Evolutionary conservation across 2,113 vertebrate genomes (phyloP), one percentile per base, ranked within the genome.

Genomic region (Aptenodytes patagonicus): DNA sequence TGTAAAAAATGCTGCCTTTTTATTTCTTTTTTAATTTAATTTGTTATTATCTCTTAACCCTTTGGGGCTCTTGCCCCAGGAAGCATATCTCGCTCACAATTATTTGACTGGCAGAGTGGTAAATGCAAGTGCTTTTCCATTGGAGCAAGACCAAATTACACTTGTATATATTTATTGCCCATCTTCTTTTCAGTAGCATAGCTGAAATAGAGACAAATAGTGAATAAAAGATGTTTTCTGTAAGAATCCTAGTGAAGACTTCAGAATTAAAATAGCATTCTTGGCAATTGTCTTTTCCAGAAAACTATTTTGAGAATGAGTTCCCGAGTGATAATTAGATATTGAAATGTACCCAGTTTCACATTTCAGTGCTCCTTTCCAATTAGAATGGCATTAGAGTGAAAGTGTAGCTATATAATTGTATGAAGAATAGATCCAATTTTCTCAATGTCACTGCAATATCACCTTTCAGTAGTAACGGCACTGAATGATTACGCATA

Each of bases 391-490:
- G 98, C 98, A 98, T 98, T 97, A 97, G 97, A 98, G 96, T 95
- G 96, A 97, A 97, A 98, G 97, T 97, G 96, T 96, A 98, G 98
- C 98, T 95, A 92, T 98, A 95, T 98, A 98, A 98, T 98, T 98
- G 98, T 98, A 98, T 98, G 98, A 99, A 98, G 98, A 98, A 98
- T 98, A 98, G 98, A 98, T 98, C 97, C 98, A 98, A 98, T 98
- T 98, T 98, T 98, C 98, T 98, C 98, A 98, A 97, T 98, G 98
- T 98, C 98, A 98, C 90, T 98, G 96, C 97, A 98, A 96, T 98
- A 98, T 98, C 98, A 98, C 97, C 98, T 98, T 98, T 98, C 85
- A 91, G 95, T 96, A 97, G 94, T 98, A 98, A 98, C 88, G 78
- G 92, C 90, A 81, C 96, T 97, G 98, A 98, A 98, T 98, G 98